Evolutionary conservation across 2,888 invertebrate genomes (phyloP), one percentile per base, ranked within the genome.

Genomic region (Euplagia quadripunctaria): DNA sequence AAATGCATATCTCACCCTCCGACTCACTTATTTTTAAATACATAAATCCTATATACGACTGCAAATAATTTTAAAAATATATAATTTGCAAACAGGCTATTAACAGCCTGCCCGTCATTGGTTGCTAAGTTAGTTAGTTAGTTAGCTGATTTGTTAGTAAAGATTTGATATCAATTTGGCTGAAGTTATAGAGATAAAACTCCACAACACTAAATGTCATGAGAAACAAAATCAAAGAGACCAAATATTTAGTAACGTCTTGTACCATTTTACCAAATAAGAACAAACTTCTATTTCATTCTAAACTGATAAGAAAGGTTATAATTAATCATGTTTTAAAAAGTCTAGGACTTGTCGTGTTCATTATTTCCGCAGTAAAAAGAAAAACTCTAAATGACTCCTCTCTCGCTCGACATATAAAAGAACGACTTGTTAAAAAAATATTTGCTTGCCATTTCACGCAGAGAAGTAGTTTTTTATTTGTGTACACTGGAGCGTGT

Each of bases 351-450:
- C 64, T 55, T 71, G 41, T 63, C 77, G 72, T 68, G 71, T 83
- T 83, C 79, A 82, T 83, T 83, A 83, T 83, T 83, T 83, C 78
- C 76, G 80, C 75, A 70, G 64, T 65, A 76, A 79, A 83, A 76
- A 78, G 76, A 67, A 80, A 78, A 77, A 71, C 66, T 73, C 75
- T 77, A 79, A 82, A 74, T 80, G 75, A 64, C 69, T 68, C 58
- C 12, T 78, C 64, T 78, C 76, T 74, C 74, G 68, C 74, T 64
- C 76, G 61, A 70, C 71, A 75, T 61, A 70, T 80, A 79, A 83
- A 83, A 49, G 74, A 71, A 72, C 71, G 75, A 80, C 84, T 82
- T 83, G 79, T 80, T 76, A 77, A 76, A 72, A 79, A 79, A 75
- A 82, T 78, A 71, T 77, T 79, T 80, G 83, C 82, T 73, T 74